Evolutionary conservation across 1,140 invertebrate species (phyloP).

Genomic region (Pristionchus pacificus): DNA sequence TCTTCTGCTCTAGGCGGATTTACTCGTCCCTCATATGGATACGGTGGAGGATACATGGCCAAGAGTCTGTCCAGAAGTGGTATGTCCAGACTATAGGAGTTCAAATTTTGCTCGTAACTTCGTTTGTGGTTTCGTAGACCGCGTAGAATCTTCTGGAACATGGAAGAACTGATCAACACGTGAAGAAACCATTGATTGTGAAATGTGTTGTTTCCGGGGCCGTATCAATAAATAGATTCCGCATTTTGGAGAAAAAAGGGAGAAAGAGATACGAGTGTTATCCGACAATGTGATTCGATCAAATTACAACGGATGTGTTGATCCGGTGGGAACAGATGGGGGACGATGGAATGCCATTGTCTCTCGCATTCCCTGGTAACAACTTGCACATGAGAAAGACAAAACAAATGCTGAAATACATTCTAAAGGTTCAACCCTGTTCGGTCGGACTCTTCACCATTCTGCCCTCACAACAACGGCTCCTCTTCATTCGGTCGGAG

Average conservation of each 20-base stretch:
- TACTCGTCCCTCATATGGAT: constrained; percentile 42
- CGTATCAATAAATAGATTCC: no score
- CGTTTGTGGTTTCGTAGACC: not conserved
- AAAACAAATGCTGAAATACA: constrained; percentile 1
- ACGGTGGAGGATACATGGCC: constrained; percentile 46
- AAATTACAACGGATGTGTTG: no score
- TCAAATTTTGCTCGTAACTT: not conserved
- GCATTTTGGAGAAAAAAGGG: not conserved
- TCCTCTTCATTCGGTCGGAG: constrained; percentile 37
- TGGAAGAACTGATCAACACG: no score
- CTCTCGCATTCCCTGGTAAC: constrained; percentile 1
- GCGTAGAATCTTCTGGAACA: constrained; percentile 3
- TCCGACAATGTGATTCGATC: no score
- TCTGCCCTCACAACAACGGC: constrained; percentile 32
- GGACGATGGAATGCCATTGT: no score
- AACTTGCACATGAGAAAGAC: constrained; percentile 3
- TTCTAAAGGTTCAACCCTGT: constrained; percentile 32
- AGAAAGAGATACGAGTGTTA: not conserved
- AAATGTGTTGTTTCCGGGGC: no score
- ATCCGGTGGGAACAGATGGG: no score
- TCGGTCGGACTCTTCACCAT: constrained; percentile 33
- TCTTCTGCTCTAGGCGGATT: constrained; percentile 35
- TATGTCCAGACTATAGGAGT: no score
- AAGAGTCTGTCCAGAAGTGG: constrained; percentile 44
- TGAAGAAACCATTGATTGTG: no score